Evolutionary conservation across 2,888 invertebrate species (phyloP), one percentile per base, ranked within the genome.

Genomic region (Elmis aenea): DNA sequence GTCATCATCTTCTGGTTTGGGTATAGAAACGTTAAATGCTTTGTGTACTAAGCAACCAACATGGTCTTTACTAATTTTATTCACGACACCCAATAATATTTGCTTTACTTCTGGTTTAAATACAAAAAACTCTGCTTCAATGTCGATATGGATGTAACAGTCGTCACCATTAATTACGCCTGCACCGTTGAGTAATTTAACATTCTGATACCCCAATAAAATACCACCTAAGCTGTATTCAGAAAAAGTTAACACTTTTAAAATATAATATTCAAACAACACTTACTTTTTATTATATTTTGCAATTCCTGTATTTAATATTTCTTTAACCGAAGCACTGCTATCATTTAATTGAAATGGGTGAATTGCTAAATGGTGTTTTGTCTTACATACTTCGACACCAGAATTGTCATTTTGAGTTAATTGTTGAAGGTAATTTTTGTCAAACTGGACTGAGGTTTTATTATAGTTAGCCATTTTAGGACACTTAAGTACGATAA

Each of bases 11-110:
- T 70, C 69, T 4, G 76, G 75, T 52, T 76, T 72, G 22, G 79
- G 79, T 26, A 85, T 73, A 3, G 82, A 81, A 6, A 82, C 79
- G 66, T 84, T 83, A 55, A 85, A 85, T 13, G 76, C 72, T 53
- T 78, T 73, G 58, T 85, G 82, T 0, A 84, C 77, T 31, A 85
- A 68, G 45, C 83, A 74, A 2, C 79, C 80, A 37, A 85, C 66
- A 65, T 84, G 81, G 48, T 79, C 77, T 18, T 67, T 61, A 46
- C 76, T 77, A 46, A 77, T 79, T 59, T 82, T 83, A 57, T 79
- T 83, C 1, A 85, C 79, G 46, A 77, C 59, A 5, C 82, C 85
- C 57, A 70, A 74, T 26, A 85, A 58, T 16, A 64, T 69, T 40
- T 74, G 74, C 2, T 79, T 82, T 28, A 80, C 64, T 58, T 66